Conservation (phyloP, 2,888 invertebrate species). For the Cheilosia variabilis region DNA sequence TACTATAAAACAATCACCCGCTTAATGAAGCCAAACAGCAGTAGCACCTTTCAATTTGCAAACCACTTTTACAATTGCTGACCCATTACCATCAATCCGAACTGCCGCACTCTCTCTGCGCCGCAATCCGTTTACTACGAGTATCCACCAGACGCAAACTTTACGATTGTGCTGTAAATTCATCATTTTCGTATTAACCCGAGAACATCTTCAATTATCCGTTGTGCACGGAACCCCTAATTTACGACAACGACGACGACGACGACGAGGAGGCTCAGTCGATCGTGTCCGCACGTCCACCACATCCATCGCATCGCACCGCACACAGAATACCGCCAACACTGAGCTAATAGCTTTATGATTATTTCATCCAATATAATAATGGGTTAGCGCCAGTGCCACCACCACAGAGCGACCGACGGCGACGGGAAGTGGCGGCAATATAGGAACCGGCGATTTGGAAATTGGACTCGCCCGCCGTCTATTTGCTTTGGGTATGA, state of each 20-base stretch:
- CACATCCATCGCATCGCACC: constrained; percentile 16
- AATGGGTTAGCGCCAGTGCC: constrained; percentile 70
- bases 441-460: constrained; percentile 43
- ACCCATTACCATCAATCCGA: constrained; percentile 40
- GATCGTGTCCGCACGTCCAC: constrained; percentile 66
- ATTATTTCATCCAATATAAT: constrained; percentile 75
- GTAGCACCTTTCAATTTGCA: constrained; percentile 50
- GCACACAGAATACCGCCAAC: constrained; percentile 3
- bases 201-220: constrained; percentile 75
- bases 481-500: constrained; percentile 65
- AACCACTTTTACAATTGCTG: constrained; percentile 26
- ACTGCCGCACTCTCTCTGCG: neutral
- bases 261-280: constrained; percentile 29
- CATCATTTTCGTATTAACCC: constrained; percentile 73
- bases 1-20: constrained; percentile 24
- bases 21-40: constrained; percentile 10
- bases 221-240: constrained; percentile 72
- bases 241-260: constrained; percentile 50
- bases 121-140: constrained; percentile 1
- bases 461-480: constrained; percentile 59
- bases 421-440: constrained; percentile 30
- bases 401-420: constrained; percentile 2
- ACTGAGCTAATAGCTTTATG: constrained; percentile 65
- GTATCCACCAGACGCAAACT: constrained; percentile 20
- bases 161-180: constrained; percentile 71